Evolutionary conservation across 2,888 invertebrate species (phyloP).

Genomic region (Hydrotaea cyrtoneurina): DNA sequence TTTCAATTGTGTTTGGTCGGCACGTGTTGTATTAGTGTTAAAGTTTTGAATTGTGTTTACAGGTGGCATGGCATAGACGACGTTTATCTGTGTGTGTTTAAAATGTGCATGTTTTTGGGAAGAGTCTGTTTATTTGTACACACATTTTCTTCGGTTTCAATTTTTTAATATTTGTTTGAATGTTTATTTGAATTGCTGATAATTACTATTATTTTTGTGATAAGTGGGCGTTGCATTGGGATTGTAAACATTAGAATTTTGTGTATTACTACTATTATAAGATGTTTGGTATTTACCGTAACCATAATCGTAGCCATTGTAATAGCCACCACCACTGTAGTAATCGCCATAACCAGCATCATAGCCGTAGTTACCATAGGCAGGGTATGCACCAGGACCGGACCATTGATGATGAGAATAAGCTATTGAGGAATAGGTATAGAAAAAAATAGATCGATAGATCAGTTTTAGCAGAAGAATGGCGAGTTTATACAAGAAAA

Average conservation of each 20-base stretch:
- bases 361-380: constrained; percentile 86
- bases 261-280: constrained; percentile 78
- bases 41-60: constrained; percentile 33
- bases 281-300: constrained; percentile 80
- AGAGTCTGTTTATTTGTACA: constrained; percentile 1
- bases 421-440: constrained; percentile 69
- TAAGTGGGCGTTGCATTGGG: constrained; percentile 76
- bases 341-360: constrained; percentile 86
- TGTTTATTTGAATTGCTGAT: constrained; percentile 74
- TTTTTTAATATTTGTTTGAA: constrained; percentile 14
- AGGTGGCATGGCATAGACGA: constrained; percentile 30
- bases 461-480: background rate
- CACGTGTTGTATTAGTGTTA: constrained; percentile 52
- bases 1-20: constrained; percentile 44
- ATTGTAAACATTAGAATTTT: constrained; percentile 77
- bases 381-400: constrained; percentile 84
- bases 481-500: background rate
- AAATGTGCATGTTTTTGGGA: constrained; percentile 21
- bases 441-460: constrained; percentile 22
- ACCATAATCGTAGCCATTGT: constrained; percentile 88
- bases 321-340: constrained; percentile 85
- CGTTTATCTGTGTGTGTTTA: constrained; percentile 24
- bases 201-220: constrained; percentile 79
- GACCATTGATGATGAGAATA: constrained; percentile 80
- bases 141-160: constrained; percentile 9